A percentile compares a stretch with the other conserved stretches of the same genome.
These are phyloP conservation scores for Rhadinocentrus ornatus DNA, from an alignment of 2,797 vertebrate genomes.

Conservation along the genomic window DNA sequence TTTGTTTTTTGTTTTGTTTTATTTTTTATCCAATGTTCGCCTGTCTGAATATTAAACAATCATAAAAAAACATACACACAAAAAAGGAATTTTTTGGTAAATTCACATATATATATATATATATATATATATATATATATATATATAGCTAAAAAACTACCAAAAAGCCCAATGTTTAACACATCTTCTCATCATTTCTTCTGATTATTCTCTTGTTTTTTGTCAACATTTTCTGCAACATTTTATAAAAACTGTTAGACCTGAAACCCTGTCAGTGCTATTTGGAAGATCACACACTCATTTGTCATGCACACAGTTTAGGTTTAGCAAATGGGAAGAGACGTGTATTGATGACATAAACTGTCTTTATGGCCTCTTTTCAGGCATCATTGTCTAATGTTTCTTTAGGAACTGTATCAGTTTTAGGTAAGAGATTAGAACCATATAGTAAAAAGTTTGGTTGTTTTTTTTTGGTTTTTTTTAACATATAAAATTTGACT, in stretches of 20 bases:
- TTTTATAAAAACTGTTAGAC: background rate
- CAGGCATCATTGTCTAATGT: background rate
- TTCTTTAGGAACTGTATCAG: background rate
- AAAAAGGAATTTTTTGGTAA: background rate
- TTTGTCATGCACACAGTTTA: background rate
- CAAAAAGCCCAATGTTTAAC: background rate
- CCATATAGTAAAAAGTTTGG: background rate
- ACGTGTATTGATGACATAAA: background rate
- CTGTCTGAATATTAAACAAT: background rate
- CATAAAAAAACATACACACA: background rate
- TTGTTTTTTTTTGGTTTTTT: background rate
- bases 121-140: background rate
- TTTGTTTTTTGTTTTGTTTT: no score
- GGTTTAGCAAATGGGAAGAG: background rate
- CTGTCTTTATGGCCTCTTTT: background rate
- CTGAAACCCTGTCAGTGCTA: background rate
- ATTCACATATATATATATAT: background rate
- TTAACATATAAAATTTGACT: conserved; percentile 10
- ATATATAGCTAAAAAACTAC: background rate
- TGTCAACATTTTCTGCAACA: background rate
- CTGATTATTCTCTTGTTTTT: background rate
- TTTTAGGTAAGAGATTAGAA: background rate
- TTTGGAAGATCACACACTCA: background rate
- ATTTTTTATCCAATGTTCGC: background rate
- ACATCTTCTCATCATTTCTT: background rate